Percentiles rank a stretch among this genome's conserved stretches.
Evolutionary conservation across 1,140 invertebrate species (phyloP).

Genomic region (Drosophila lacteicornis): DNA sequence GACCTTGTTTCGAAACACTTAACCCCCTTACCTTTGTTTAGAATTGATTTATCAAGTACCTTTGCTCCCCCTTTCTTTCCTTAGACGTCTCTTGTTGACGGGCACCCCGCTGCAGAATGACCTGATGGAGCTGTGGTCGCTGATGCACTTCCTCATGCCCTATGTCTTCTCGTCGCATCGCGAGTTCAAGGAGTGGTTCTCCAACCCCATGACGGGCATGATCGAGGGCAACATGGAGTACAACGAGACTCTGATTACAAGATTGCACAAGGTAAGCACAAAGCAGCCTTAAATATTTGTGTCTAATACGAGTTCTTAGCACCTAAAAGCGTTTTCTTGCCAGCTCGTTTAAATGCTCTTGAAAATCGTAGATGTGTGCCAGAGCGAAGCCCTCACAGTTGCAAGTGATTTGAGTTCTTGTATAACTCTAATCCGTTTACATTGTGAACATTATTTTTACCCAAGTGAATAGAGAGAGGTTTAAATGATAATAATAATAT

Average conservation of each 20-base stretch:
- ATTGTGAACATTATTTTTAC: too few species aligned
- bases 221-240: constrained; percentile 98
- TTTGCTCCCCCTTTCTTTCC: constrained; percentile 51
- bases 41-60: constrained; percentile 6
- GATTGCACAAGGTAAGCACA: constrained; percentile 94
- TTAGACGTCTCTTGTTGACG: constrained; percentile 95
- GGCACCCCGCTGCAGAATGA: constrained; percentile 99
- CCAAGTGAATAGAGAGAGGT: too few species aligned
- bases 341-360: constrained; percentile 54
- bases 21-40: neutral
- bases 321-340: constrained; percentile 80
- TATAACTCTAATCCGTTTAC: too few species aligned
- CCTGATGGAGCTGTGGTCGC: constrained; percentile 99
- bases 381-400: constrained; percentile 32
- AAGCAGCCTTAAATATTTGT: neutral
- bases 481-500: too few species aligned
- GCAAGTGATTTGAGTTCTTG: too few species aligned
- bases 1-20: constrained; percentile 73
- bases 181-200: constrained; percentile 99
- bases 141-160: constrained; percentile 99
- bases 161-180: constrained; percentile 99
- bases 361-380: constrained; percentile 79
- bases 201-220: constrained; percentile 98
- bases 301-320: neutral
- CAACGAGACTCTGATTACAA: constrained; percentile 96